Percentiles rank a stretch among this genome's conserved stretches.
Conservation (phyloP, 2,113 vertebrate genomes). For the Neotoma lepida region DNA sequence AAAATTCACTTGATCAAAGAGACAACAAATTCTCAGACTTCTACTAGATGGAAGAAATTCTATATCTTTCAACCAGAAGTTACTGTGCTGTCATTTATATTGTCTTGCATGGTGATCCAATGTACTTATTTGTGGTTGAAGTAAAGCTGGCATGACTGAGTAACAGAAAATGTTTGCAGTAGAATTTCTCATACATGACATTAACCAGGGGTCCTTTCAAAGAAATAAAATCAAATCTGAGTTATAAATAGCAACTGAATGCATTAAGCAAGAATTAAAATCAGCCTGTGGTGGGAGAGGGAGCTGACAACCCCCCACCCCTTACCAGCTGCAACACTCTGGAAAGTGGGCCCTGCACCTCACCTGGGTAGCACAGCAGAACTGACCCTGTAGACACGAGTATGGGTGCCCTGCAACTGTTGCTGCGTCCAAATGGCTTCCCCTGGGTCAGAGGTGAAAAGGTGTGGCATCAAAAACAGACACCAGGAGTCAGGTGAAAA, state of each 20-base stretch:
- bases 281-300: neutral
- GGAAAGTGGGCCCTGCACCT: neutral
- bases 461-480: too few relatives aligned
- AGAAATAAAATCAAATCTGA: constrained; percentile 25
- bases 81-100: neutral
- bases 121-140: neutral
- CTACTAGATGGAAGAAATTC: neutral
- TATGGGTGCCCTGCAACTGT: too few relatives aligned
- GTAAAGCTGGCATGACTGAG: neutral
- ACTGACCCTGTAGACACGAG: neutral
- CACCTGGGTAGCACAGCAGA: neutral
- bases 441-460: too few relatives aligned
- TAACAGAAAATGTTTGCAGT: neutral
- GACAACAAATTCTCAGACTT: neutral
- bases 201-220: neutral
- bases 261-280: neutral
- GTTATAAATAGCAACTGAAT: neutral
- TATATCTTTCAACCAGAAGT: neutral
- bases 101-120: neutral
- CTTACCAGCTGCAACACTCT: neutral
- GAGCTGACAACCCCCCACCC: accelerated
- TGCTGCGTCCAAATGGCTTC: too few relatives aligned
- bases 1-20: constrained; percentile 14
- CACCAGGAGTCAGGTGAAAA: too few relatives aligned
- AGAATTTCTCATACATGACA: neutral